phyloP scores from a whole-genome alignment of 2,888 invertebrate species.

The Sinodicranocentrus sp. region DNA sequence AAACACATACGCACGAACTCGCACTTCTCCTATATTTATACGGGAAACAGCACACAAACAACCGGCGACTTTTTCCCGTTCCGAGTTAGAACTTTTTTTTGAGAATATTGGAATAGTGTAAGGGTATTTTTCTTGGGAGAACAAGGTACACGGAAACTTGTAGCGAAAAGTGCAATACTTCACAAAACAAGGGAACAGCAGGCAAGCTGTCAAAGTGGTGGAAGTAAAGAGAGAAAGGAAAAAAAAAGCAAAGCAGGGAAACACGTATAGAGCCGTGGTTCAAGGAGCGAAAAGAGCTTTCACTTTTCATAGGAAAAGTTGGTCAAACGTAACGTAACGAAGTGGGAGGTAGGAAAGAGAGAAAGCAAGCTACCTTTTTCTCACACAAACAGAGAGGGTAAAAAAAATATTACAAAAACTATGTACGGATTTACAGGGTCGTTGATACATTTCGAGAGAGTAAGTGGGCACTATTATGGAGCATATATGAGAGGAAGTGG shows the following conservation, averaged over 20 bases:
- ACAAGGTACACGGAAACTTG: conserved; percentile 38
- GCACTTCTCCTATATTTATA: neutral
- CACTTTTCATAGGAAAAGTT: conserved; percentile 64
- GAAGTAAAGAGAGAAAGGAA: too few relatives aligned
- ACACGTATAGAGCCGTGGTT: neutral
- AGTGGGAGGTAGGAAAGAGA: neutral
- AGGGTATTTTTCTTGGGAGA: neutral
- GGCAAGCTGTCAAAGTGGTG: conserved; percentile 62
- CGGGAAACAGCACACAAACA: conserved; percentile 46
- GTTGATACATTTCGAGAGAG: neutral
- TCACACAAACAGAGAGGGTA: neutral
- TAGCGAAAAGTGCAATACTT: conserved; percentile 58
- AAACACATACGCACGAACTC: conserved; percentile 33
- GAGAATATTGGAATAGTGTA: neutral
- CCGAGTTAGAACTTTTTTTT: neutral
- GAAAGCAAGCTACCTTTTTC: conserved; percentile 26
- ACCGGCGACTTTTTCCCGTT: conserved; percentile 42
- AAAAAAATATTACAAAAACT: neutral
- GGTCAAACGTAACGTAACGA: conserved; percentile 65
- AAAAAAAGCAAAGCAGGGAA: conserved; percentile 43
- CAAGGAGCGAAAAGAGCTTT: conserved; percentile 48
- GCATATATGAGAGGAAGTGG: neutral
- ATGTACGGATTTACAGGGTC: conserved; percentile 1
- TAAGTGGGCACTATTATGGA: neutral
- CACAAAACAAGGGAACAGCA: conserved; percentile 63